Evolutionary conservation across 2,888 invertebrate genomes (phyloP).

Genomic region (Ophion ellenae): DNA sequence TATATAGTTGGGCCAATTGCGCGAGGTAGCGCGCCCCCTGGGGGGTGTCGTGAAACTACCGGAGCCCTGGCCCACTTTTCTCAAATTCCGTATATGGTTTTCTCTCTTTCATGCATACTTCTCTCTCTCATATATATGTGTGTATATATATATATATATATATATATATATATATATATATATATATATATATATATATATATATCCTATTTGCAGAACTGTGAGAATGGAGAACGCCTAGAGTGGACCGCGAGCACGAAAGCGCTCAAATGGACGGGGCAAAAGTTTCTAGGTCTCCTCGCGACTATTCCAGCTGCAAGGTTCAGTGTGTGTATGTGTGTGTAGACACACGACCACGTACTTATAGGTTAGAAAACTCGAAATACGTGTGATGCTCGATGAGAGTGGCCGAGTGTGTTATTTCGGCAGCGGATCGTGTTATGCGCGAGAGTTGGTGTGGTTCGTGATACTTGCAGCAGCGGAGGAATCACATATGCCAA

Average conservation of each 20-base stretch:
- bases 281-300: constrained; percentile 60
- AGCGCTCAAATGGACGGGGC: constrained; percentile 51
- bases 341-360: constrained; percentile 17
- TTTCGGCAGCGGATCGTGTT: too few species aligned
- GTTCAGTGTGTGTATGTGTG: constrained; percentile 11
- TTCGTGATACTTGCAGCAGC: constrained; percentile 9
- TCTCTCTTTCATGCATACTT: background rate
- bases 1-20: too few species aligned
- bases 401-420: too few species aligned
- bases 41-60: constrained; percentile 59
- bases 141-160: constrained; percentile 12
- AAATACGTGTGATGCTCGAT: background rate
- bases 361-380: constrained; percentile 62
- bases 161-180: background rate
- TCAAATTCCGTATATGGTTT: background rate
- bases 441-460: too few species aligned
- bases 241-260: too few species aligned
- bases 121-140: too few species aligned
- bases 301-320: constrained; percentile 27
- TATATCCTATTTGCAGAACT: too few species aligned
- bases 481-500: constrained; percentile 26
- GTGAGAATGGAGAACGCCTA: constrained; percentile 65
- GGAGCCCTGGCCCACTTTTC: constrained; percentile 48
- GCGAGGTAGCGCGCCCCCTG: constrained; percentile 41
- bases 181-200: too few species aligned